phyloP scores from a whole-genome alignment of 2,888 invertebrate genomes.

The Ischnura elegans region DNA sequence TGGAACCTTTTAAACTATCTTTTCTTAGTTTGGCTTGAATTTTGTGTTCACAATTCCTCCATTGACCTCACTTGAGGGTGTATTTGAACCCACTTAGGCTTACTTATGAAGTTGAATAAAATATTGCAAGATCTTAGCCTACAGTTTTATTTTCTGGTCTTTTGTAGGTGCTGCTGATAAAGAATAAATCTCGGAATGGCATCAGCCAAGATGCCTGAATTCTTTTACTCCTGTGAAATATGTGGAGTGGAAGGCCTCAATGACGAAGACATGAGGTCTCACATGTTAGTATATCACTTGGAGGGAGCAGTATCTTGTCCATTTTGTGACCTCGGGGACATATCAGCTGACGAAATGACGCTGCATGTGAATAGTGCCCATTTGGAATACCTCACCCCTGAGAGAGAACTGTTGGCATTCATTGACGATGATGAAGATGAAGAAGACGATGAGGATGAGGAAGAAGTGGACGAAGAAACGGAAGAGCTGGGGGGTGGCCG shows the following conservation, averaged over 20 bases:
- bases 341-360: conserved; percentile 87
- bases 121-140: neutral
- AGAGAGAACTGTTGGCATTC: conserved; percentile 87
- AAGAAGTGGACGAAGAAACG: conserved; percentile 37
- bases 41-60: too few relatives aligned
- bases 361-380: conserved; percentile 92
- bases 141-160: neutral
- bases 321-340: conserved; percentile 88
- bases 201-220: conserved; percentile 81
- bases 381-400: conserved; percentile 89
- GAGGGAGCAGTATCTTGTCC: conserved; percentile 90
- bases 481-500: conserved; percentile 61
- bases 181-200: conserved; percentile 48
- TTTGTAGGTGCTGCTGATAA: conserved; percentile 9
- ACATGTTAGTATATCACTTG: conserved; percentile 88
- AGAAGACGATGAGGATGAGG: conserved; percentile 71
- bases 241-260: conserved; percentile 91
- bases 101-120: neutral
- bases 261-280: conserved; percentile 88
- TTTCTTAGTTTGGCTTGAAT: too few relatives aligned
- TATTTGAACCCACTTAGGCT: too few relatives aligned
- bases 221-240: conserved; percentile 87
- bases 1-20: too few relatives aligned
- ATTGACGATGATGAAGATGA: conserved; percentile 85
- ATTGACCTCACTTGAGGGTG: too few relatives aligned